Base-by-base conservation (phyloP, 2,113 vertebrate genomes). In the Suricata suricatta region DNA sequence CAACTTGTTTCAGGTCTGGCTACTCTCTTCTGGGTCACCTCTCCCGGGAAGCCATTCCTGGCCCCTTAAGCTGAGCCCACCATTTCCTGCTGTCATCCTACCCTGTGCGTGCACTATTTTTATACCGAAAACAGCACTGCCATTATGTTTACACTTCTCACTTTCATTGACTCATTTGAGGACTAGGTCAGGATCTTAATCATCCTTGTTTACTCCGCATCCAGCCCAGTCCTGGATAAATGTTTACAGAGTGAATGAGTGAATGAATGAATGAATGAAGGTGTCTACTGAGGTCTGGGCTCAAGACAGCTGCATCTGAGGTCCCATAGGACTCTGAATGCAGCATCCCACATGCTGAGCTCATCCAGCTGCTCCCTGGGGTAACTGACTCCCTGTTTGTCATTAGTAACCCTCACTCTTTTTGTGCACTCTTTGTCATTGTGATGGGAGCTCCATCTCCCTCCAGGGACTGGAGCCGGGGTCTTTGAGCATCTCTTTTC, bases 161-260 rank as follows among this genome's bases (percentile, higher is more conserved):
- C 44, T 52, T 52, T 52, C 31, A 16, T 74, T 80, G 86, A 88
- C 35, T 96, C 96, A 79, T n/a, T 87, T n/a, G 44, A 81, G 69
- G 81, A 87, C 66, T 33, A 91, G 77, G 25, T 52, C 25, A 63
- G 64, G 41, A 47, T 93, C 82, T 93, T 91, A 81, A 69, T 47
- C 52, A 88, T 50, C 9, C 31, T n/a, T 92, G 64, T 92, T 81
- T 68, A 85, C n/a, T 89, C 60, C 52, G n/a, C 15, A 63, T 84
- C 44, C 82, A 80, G 47, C 66, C 33, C 5, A 35, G 77, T 54
- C 21, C 47, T 41, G 87, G 41, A n/a, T 38, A 64, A 82, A 52
- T 81, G 47, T 69, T 87, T 93, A 52, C 19, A 38, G 81, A 68
- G 41, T 71, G 33, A 86, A 23, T 0, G 27, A 71, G 17, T 19